These are phyloP conservation scores for Pterocles orientalis DNA, from an alignment of 2,113 vertebrate species.

Conservation along the genomic window DNA sequence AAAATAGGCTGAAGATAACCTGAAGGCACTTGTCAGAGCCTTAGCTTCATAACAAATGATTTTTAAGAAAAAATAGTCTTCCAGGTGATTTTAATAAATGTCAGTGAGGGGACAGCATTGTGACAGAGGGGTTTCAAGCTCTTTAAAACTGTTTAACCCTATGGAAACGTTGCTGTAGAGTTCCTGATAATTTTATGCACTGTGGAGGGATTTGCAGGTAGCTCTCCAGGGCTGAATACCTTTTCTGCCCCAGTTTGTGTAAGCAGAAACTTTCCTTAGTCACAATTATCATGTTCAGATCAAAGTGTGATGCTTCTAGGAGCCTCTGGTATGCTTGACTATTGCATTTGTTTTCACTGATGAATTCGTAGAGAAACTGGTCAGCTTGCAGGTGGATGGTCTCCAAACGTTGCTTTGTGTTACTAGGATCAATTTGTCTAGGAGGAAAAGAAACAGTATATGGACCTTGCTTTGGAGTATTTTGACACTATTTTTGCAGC, in stretches of 20 bases:
- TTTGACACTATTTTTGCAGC: background rate
- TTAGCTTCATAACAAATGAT: background rate
- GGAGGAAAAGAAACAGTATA: background rate
- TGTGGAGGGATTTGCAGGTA: background rate
- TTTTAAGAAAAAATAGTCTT: background rate
- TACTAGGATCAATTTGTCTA: background rate
- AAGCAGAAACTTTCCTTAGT: background rate
- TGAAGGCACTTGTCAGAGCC: background rate
- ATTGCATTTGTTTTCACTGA: background rate
- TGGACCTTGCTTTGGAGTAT: background rate
- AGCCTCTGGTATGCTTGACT: background rate
- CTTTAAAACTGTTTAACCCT: background rate
- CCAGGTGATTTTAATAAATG: background rate
- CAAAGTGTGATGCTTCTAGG: fast-evolving
- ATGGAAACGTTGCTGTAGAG: background rate
- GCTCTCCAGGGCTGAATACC: background rate
- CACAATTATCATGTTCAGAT: background rate
- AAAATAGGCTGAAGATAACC: background rate
- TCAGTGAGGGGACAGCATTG: background rate
- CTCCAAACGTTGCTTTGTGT: background rate
- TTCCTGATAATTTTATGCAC: background rate
- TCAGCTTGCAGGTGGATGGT: background rate
- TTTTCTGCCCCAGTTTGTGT: background rate
- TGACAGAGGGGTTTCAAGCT: background rate
- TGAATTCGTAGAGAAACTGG: background rate